Evolutionary conservation across 2,113 vertebrate species (phyloP), one percentile per base, ranked within the genome.

Genomic region (Stercorarius parasiticus): DNA sequence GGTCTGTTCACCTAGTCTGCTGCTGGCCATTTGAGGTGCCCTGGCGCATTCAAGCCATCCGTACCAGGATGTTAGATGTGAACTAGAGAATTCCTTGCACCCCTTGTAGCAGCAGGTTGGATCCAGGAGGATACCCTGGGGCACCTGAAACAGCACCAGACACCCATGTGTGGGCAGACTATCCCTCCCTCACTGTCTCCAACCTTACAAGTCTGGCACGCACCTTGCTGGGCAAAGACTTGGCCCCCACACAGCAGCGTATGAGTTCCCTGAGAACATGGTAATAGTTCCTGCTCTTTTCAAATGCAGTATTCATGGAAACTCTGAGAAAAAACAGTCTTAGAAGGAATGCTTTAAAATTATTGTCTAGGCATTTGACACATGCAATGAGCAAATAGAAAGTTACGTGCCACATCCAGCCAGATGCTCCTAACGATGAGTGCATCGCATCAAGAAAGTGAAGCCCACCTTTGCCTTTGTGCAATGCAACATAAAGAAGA

Each of bases 121-220:
- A 70, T 66, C 45, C 40, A 59, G 26, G 16, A 53, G 20, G 49
- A 59, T 30, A 45, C 21, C 13, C 4, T 49, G 26, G 13, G 17
- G 23, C 42, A 64, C 34, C 42, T 70, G 50, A 74, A 85, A 55
- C 5, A 47, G 36, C 45, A 82, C 19, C 20, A 71, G 30, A 32
- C 27, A 53, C 5, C 16, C 1, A 0, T 23, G 10, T 1, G 4
- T 11, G 6, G 30, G 55, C 45, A 74, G 18, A 66, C 6, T 29
- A n/a, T 52, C 17, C 25, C 15, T 50, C 30, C 30, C 12, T 76
- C 23, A 21, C 36, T 18, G 15, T 42, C 16, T 77, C 20, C 32
- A 43, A 10, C 38, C 40, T 80, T 45, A 49, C 38, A 45, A 55
- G 21, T 29, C 66, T 64, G 13, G 10, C 19, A 49, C 0, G 0